Evolutionary conservation across 2,797 vertebrate genomes (phyloP), one percentile per base, ranked within the genome.

Genomic region (Monodelphis domestica): DNA sequence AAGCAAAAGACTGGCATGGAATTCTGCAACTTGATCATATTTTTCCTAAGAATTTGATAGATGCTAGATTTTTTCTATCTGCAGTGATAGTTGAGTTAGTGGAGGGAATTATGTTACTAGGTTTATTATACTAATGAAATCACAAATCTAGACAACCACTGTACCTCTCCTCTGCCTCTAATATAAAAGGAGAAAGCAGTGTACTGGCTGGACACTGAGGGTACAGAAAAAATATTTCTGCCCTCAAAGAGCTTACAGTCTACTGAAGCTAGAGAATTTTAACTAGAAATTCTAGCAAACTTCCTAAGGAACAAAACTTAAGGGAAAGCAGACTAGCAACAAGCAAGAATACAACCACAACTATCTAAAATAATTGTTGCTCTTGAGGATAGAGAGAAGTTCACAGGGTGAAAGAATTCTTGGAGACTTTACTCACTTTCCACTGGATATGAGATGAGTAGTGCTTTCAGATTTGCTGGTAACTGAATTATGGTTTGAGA

Each of bases 401-500:
- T 95, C 54, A 28, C 29, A 28, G 29, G 10, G 1, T 10, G 38
- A 89, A 94, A 89, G 87, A 89, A 15, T n/a, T 55, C 57, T 87
- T 53, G 55, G 12, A 89, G 91, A 89, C 51, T 50, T 91, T 17
- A 38, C 63, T 89, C 59, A 12, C 51, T 88, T 89, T 93, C 59
- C 53, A 70, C 89, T 2, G 0, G 29, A 93, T 93, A 90, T 9
- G 90, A 92, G 91, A 88, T 70, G 92, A 92, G 55, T 56, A 94
- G 95, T 84, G 91, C 91, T 90, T 54, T 87, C 53, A 33, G 6
- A 29, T 89, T 89, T 90, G 91, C 93, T 95, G 88, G 94, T 96
- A 96, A 96, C 70, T 55, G 94, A 70, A 90, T 91, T 91, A 52
- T 88, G 90, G 21, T 95, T 91, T 63, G 87, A 88, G 87, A 92